Evolutionary conservation across 2,888 invertebrate species (phyloP).

Genomic region (Schizaphis graminum): DNA sequence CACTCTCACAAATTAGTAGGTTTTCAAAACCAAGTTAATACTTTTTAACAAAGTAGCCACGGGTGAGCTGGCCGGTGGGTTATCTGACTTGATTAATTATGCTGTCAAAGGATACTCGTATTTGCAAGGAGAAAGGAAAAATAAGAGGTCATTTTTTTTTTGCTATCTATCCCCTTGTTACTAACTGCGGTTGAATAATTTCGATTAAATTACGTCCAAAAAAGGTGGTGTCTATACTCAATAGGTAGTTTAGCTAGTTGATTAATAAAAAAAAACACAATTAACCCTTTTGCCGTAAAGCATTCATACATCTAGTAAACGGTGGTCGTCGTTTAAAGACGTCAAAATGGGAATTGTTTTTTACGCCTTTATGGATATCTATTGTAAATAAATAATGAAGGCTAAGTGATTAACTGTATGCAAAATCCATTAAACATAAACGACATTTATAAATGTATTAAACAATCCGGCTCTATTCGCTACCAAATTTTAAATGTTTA

Average conservation of each 20-base stretch:
- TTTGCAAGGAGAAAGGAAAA: not conserved
- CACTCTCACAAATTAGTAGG: slow-evolving; percentile 2
- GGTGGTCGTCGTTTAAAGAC: slow-evolving; percentile 34
- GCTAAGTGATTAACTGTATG: slow-evolving; percentile 34
- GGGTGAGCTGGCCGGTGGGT: not conserved
- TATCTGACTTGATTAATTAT: slow-evolving; percentile 41
- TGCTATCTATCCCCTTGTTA: not conserved
- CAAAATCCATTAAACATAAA: slow-evolving; percentile 19
- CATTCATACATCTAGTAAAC: slow-evolving; percentile 4
- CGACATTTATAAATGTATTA: slow-evolving; percentile 33
- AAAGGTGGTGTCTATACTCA: slow-evolving; percentile 27
- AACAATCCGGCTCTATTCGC: slow-evolving; percentile 19
- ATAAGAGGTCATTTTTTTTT: slow-evolving; percentile 23
- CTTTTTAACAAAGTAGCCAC: not conserved
- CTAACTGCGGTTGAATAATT: slow-evolving; percentile 45
- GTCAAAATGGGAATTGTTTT: slow-evolving; percentile 24
- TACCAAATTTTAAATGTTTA: slow-evolving; percentile 3
- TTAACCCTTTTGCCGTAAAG: slow-evolving; percentile 46
- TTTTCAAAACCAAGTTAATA: slow-evolving; percentile 40
- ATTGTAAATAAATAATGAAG: slow-evolving; percentile 8
- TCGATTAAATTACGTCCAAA: slow-evolving; percentile 39
- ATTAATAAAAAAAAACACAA: slow-evolving; percentile 19
- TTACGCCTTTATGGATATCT: slow-evolving; percentile 31
- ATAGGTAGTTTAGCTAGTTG: slow-evolving; percentile 1
- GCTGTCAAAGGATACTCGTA: slow-evolving; percentile 30